Evolutionary conservation across 2,797 vertebrate genomes (phyloP).

Genomic region (Nannoperca obscura): DNA sequence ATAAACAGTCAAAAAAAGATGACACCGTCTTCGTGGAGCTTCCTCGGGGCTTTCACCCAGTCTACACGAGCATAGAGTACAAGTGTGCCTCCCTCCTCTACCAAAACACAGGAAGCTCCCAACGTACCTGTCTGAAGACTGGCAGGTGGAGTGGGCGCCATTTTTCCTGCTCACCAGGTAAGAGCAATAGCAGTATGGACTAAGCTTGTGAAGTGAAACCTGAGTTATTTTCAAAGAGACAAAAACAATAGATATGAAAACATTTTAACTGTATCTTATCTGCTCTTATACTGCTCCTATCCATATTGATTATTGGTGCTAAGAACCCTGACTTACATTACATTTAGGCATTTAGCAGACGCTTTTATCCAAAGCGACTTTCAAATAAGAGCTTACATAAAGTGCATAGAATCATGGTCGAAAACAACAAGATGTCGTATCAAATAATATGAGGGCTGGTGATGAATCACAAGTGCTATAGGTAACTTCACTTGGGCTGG

Average conservation of each 20-base stretch:
- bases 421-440: too few species aligned
- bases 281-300: too few species aligned
- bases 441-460: too few species aligned
- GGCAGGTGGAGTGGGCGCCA: slow-evolving; percentile 93
- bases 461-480: too few species aligned
- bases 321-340: too few species aligned
- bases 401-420: too few species aligned
- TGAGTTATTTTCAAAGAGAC: neutral
- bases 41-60: slow-evolving; percentile 86
- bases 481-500: too few species aligned
- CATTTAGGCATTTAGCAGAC: too few species aligned
- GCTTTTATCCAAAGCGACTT: too few species aligned
- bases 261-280: too few species aligned
- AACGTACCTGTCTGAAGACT: slow-evolving; percentile 91
- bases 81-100: slow-evolving; percentile 90
- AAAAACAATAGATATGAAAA: neutral
- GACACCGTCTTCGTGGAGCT: slow-evolving; percentile 77
- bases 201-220: neutral
- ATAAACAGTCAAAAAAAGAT: slow-evolving; percentile 59
- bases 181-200: slow-evolving; percentile 68
- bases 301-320: too few species aligned
- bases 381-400: too few species aligned
- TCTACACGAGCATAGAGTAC: slow-evolving; percentile 90
- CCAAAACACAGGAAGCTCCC: slow-evolving; percentile 87
- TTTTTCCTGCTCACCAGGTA: slow-evolving; percentile 91